Evolutionary conservation across 2,888 invertebrate species (phyloP), one percentile per base, ranked within the genome.

Genomic region (Barypeithes pellucidus): DNA sequence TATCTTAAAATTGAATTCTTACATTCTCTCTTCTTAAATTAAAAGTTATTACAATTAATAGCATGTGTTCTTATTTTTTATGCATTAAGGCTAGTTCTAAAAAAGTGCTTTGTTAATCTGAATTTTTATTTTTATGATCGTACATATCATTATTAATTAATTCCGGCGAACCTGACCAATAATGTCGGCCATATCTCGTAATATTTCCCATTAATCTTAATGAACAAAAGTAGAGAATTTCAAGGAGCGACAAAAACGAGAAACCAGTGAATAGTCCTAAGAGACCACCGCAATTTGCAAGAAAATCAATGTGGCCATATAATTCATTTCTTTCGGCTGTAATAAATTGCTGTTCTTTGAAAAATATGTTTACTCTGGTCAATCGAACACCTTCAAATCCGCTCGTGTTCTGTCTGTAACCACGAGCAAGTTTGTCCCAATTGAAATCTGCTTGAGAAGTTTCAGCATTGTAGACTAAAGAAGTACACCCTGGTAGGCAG

Each of bases 361-460:
- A 93, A 85, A 91, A 93, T 57, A 93, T 88, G 78, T 90, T 89
- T 7, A 93, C 87, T 2, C 92, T 88, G 0, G 92, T 88, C 84
- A 89, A 87, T 78, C 88, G 85, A 29, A 88, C 81, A 54, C 90
- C 90, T 77, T 63, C 86, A 85, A 59, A 79, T 45, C 72, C 76
- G 50, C 65, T 68, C 24, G 84, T 77, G 16, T 86, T 85, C 0
- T 85, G 81, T 54, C 87, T 87, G 75, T 85, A 89, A 0, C 90
- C 90, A 77, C 85, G 85, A 78, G 88, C 90, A 39, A 91, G 85
- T 5, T 89, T 89, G 45, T 87, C 86, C 88, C 90, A 91, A 77
- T 91, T 89, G 77, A 90, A 92, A 78, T 91, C 89, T 0, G 92
- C 92, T 80, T 93, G 93, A 0, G 93, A 93, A 0, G 90, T 91